Base-by-base conservation (phyloP, 2,797 vertebrate species). In the Neosilurus hyrtlii region DNA sequence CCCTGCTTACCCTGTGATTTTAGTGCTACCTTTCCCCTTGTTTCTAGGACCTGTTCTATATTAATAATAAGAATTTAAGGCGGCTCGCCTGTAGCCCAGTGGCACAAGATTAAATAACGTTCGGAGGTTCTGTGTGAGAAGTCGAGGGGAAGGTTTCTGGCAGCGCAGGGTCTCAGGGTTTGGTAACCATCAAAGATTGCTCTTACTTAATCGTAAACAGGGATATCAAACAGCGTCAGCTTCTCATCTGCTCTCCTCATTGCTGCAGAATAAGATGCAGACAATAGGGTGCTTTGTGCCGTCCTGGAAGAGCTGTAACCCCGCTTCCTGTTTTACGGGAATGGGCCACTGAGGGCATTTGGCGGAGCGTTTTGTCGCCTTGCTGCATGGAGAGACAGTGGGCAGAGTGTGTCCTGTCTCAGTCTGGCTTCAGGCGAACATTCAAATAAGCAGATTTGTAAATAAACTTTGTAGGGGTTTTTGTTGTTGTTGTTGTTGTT, bases 251-350 rank as follows among this genome's bases (percentile, higher is more conserved):
- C 86, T 89, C 89, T 81, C 71, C 87, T 91, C 85, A 86, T 86
- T 30, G n/a, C 22, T 8, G 18, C 5, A 10, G 71, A 82, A 80
- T 71, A 73, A 80, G 63, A 49, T 66, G n/a, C 62, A 86, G 71
- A 93, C 91, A 93, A 91, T 91, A 86, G 82, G 77, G 10, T 20
- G 52, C 90, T 92, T 87, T 92, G 90, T 91, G 84, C 81, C 15
- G 83, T 87, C 77, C 79, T 89, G 88, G 86, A 86, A 76, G 57
- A 75, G 71, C 72, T 84, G 30, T 78, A 84, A 62, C 61, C 72
- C 62, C 9, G 83, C 80, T 85, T 91, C 85, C 87, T 90, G 86
- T 87, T 90, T 89, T 82, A 86, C 87, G 84, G 87, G 86, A 87
- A 86, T 66, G 75, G 70, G 81, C 87, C 70, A 71, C 35, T 49